A percentile compares a stretch with the other conserved stretches of the same genome.
Evolutionary conservation across 2,797 vertebrate species (phyloP).

Genomic region (Coendou prehensilis): DNA sequence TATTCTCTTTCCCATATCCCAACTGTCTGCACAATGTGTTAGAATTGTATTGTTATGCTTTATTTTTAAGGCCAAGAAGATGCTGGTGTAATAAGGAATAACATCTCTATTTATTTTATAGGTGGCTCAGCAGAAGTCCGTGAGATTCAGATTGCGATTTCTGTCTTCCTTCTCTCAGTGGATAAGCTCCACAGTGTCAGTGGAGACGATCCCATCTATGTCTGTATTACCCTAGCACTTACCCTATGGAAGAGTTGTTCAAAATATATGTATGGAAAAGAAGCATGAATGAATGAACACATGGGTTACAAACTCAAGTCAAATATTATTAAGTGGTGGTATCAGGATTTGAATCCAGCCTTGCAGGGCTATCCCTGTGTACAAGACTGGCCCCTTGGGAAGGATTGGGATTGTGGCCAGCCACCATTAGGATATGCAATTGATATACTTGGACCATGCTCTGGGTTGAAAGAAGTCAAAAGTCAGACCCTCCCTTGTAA

Average conservation of each 20-base stretch:
- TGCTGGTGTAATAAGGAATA: background rate
- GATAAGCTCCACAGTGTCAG: background rate
- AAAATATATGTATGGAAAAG: background rate
- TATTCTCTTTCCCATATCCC: background rate
- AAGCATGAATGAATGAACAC: background rate
- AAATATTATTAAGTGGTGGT: background rate
- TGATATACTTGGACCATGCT: background rate
- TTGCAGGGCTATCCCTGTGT: background rate
- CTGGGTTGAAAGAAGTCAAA: background rate
- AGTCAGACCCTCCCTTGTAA: background rate
- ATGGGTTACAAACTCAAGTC: background rate
- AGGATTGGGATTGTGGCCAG: background rate
- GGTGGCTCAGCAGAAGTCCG: background rate
- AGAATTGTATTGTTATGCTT: conserved; percentile 14
- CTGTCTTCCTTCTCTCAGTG: background rate
- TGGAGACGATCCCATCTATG: background rate
- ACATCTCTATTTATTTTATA: background rate
- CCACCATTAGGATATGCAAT: background rate
- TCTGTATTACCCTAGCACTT: background rate
- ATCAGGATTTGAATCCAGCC: background rate
- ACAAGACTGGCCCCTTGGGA: background rate
- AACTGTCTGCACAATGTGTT: background rate
- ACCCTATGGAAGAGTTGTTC: background rate
- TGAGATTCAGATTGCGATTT: background rate
- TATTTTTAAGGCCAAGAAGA: conserved; percentile 40